Conservation (phyloP, 2,113 vertebrate genomes). For the Bos taurus region DNA sequence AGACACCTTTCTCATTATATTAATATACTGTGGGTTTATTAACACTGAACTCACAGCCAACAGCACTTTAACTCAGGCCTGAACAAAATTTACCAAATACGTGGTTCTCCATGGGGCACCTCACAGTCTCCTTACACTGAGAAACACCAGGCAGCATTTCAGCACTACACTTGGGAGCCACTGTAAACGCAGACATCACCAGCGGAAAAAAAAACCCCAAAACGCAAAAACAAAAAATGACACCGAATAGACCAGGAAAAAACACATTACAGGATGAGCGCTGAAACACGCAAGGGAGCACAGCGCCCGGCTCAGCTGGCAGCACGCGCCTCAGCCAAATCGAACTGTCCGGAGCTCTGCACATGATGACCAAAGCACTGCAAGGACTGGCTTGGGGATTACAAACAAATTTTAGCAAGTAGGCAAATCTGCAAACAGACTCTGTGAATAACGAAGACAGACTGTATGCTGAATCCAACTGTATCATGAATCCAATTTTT, state of each 20-base stretch:
- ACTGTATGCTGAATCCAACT: not conserved
- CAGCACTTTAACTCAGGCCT: not conserved
- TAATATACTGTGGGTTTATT: not conserved
- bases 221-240: not conserved
- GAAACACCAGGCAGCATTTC: not conserved
- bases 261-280: not conserved
- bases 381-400: not conserved
- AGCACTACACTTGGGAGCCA: not conserved
- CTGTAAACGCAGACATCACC: not conserved
- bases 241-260: not conserved
- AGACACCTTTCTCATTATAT: not conserved
- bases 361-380: not conserved
- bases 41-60: not conserved
- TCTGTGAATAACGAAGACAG: not conserved
- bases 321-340: accelerated
- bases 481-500: not conserved
- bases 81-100: not conserved
- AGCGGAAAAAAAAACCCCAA: not conserved
- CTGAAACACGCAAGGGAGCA: not conserved
- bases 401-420: not conserved
- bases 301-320: not conserved
- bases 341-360: accelerated
- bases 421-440: not conserved
- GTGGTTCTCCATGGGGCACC: not conserved
- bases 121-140: not conserved